Base-by-base conservation (phyloP, 2,888 invertebrate genomes). In the Falcaria lacertinaria region DNA sequence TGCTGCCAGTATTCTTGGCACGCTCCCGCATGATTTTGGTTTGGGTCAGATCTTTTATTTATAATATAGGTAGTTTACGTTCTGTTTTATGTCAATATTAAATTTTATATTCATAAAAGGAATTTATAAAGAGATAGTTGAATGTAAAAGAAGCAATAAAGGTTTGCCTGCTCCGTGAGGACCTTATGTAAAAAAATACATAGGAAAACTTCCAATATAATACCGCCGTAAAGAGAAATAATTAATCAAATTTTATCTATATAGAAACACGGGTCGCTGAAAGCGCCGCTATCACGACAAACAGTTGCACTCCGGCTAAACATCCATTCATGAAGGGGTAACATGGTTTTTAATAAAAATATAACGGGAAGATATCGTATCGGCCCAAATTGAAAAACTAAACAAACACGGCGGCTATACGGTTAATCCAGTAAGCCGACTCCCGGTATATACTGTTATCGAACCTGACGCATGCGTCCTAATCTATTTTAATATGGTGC, bases 391-490 rank as follows among this genome's bases (percentile, higher is more conserved):
- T 81, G 73, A 62, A 80, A 66, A 64, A 69, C 66, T 64, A 54
- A 47, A 60, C 61, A 80, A 80, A 82, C 77, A 82, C 57, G 43
- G 47, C 49, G 49, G 49, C 65, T 65, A 75, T 75, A 73, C 70
- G 54, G 50, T 47, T 73, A 75, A 79, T 69, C 79, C 76, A 33
- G 15, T 81, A 80, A 81, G 73, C 74, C 78, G 45, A 67, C 75
- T 74, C 60, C 75, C 59, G 68, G 55, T 52, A 48, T 60, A 57
- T 57, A 8, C 58, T 50, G 62, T 58, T 63, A 65, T 59, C 42
- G 41, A n/a, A 32, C 32, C 32, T 34, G n/a, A 37, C 28, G 28
- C 28, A 28, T 28, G 28, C 28, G 11, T 28, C 28, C 11, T 28
- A 28, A 28, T 28, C 28, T 28, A 11, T 28, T 28, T 28, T 7